Evolutionary conservation across 2,888 invertebrate genomes (phyloP).

Genomic region (Coleophora deauratella): DNA sequence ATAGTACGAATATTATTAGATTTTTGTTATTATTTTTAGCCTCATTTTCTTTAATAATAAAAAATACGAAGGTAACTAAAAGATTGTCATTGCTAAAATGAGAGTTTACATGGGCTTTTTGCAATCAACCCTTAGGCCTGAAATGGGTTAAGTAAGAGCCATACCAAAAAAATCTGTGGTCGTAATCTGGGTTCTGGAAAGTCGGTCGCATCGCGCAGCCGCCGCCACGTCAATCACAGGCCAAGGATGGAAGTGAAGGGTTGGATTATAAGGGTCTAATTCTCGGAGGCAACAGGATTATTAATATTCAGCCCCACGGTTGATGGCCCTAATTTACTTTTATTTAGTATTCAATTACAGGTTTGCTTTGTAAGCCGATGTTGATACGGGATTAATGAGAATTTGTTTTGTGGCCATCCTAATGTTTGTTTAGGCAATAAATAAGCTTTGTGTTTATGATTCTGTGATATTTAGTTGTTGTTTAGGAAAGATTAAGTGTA

Average conservation of each 20-base stretch:
- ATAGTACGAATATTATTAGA: too few relatives aligned
- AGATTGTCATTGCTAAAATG: too few relatives aligned
- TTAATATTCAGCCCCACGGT: conserved; percentile 54
- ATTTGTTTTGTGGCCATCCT: neutral
- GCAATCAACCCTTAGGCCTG: too few relatives aligned
- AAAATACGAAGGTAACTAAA: too few relatives aligned
- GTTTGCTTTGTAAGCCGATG: conserved; percentile 28
- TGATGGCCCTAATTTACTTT: conserved; percentile 52
- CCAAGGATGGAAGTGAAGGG: conserved; percentile 59
- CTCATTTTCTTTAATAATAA: too few relatives aligned
- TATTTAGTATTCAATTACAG: conserved; percentile 48
- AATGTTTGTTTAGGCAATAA: neutral
- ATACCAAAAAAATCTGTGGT: conserved; percentile 25
- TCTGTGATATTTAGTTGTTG: neutral
- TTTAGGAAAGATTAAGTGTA: neutral
- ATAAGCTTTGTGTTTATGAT: too few relatives aligned
- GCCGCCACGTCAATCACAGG: conserved; percentile 57
- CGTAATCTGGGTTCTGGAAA: conserved; percentile 37
- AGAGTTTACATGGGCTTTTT: too few relatives aligned
- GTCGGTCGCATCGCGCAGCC: too few relatives aligned
- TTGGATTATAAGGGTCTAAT: conserved; percentile 68
- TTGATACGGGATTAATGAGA: conserved; percentile 4
- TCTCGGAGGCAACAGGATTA: conserved; percentile 53
- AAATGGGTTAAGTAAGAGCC: too few relatives aligned
- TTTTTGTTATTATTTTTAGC: too few relatives aligned